Base-by-base conservation (phyloP, 2,797 vertebrate species). In the Silurus lanzhouensis region DNA sequence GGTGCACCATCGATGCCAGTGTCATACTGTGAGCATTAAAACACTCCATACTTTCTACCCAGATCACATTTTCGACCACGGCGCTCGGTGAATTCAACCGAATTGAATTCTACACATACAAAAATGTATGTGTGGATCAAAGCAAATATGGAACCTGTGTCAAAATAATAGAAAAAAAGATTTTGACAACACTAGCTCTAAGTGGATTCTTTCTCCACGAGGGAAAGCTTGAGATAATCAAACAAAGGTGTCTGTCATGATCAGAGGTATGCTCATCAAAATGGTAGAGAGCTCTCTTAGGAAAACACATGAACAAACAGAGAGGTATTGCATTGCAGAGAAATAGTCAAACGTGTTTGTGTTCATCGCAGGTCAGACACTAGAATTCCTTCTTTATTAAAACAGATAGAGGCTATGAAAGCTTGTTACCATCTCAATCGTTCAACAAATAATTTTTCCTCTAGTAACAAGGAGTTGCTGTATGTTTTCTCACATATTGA, bases 151-250 rank as follows among this genome's bases (percentile, higher is more conserved):
- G n/a, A 55, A 55, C 64, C 17, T 57, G 67, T 82, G 13, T 66
- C 61, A 52, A 58, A 75, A 61, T 44, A 61, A 60, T 76, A 58
- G 9, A 20, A 7, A 25, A 55, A 52, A 52, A 57, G n/a, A 66
- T 85, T 58, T 74, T 85, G 20, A 22, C 55, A 82, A 71, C 78
- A 25, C 44, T 85, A 19, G 48, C 70, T 71, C 15, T 61, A 82
- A 70, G 27, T 82, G 25, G 7, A 13, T 71, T 58, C 52, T 14
- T 57, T 70, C 5, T 60, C 75, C 74, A 38, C 81, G 25, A 75
- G 55, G 38, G 44, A 77, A 48, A 82, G 64, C 81, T 71, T 70
- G 63, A 86, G 68, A 75, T 84, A 83, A 78, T 61, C 75, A 78
- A 82, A 86, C 82, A 83, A 75, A 83, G 31, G 82, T 60, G 55